A percentile compares a stretch with the other conserved stretches of the same genome.
Evolutionary conservation across 30 jellyfish, hydroid and myxozoan genomes (phyloP).

Genomic region (Hydractinia echinata): DNA sequence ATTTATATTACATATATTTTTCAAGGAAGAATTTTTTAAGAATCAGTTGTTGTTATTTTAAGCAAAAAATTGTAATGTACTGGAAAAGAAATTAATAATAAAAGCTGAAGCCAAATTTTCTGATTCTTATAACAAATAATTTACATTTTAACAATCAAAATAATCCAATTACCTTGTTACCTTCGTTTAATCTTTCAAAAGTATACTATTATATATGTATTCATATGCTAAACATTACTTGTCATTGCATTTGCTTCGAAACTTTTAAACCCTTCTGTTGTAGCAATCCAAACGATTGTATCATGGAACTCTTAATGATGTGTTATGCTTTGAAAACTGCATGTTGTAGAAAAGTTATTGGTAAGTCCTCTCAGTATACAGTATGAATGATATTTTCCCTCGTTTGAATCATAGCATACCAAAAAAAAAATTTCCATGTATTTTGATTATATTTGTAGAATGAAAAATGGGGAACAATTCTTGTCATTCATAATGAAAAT

Average conservation of each 20-base stretch:
- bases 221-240: neutral
- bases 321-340: slow-evolving; percentile 96
- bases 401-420: neutral
- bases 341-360: slow-evolving; percentile 87
- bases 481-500: no score
- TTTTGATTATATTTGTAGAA: neutral
- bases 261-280: neutral
- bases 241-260: neutral
- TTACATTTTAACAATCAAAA: no score
- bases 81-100: no score
- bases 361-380: slow-evolving; percentile 21
- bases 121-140: no score
- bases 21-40: no score
- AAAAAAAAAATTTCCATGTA: neutral
- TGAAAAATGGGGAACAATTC: no score
- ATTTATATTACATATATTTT: no score
- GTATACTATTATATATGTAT: neutral
- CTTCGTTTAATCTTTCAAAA: neutral
- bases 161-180: no score
- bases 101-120: no score
- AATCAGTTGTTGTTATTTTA: no score
- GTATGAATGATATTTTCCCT: neutral
- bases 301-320: slow-evolving; percentile 88
- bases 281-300: slow-evolving; percentile 96
- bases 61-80: no score